Evolutionary conservation across 1,140 invertebrate genomes (phyloP), one percentile per base, ranked within the genome.

Genomic region (Parasteatoda tepidariorum): DNA sequence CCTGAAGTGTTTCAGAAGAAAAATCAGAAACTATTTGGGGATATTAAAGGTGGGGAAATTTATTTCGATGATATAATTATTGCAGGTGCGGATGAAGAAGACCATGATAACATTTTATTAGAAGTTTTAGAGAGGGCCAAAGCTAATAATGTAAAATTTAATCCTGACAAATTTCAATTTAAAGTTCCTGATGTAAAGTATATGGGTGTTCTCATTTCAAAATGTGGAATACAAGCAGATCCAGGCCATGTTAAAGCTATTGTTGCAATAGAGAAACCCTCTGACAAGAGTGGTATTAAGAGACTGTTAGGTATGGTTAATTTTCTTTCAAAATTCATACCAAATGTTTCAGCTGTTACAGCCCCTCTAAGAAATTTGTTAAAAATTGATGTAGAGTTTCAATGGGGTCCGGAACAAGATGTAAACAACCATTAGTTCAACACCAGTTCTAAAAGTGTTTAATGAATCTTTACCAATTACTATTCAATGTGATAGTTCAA

Each of bases 231-330:
- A 34, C 85, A 85, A 68, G 78, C 87, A 34, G 89, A 90, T 82
- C 87, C 86, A n/a, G 83, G 85, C 11, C 90, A 90, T 74, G 81
- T 89, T 2, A 73, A 86, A 24, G 88, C 87, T 24, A 88, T 90
- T 7, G 66, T 3, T 6, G 71, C 4, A 57, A 7, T 59, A 24
- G 15, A 5, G 4, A 7, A 28, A 33, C 82, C 82, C 4, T 30
- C 3, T 4, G 24, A 30, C 31, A 84, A 84, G 34, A 48, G 5
- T 7, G 78, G 55, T 15, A n/a, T 84, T 30, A 9, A 30, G 33
- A 22, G 82, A 28, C 24, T 84, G 4, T 22, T 84, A 13, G 83
- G 83, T 4, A 76, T 76, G 57, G 33, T 76, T 24, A 79, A 71
- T 62, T 83, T 34, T 76, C 33, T 83, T 18, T 59, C 30, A 73